Base-by-base conservation (phyloP, 2,888 invertebrate genomes). In the Chymomyza fuscimana region DNA sequence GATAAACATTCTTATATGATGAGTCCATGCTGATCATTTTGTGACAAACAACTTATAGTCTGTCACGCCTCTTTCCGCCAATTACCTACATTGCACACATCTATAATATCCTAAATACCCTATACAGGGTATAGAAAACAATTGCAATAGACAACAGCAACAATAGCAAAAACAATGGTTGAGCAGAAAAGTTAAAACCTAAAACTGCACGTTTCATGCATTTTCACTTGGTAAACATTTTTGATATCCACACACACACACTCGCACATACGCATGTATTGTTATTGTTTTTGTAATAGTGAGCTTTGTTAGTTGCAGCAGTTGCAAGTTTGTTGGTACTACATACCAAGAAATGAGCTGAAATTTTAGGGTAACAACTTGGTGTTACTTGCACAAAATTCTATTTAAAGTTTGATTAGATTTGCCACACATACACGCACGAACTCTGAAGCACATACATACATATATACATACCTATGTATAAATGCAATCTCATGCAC, bases 141-240 rank as follows among this genome's bases (percentile, higher is more conserved):
- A 54, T 19, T 22, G 54, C 16, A 54, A 76, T 64, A 19, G 69
- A 61, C 64, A 70, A 56, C 59, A 61, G n/a, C 10, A 63, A 29
- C 63, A 54, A 51, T 36, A 67, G 60, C 58, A 40, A 36, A 40
- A 50, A 22, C 22, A 70, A 59, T 19, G 10, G 19, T 64, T 58
- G 25, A 58, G 58, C 32, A 84, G 77, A 80, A 73, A 81, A 84
- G 85, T 81, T 81, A 79, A 82, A 46, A 46, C 40, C 78, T 73
- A 80, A 84, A 76, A 73, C 72, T 56, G 66, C 83, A 84, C 83
- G 83, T 84, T 81, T 81, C 83, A 79, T 81, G 86, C 87, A 79
- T 84, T 84, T 84, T 87, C 83, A 84, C 83, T 84, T 84, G 87
- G 83, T 87, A 84, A 87, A 19, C 87, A 84, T 87, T 87, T 84